Conservation (phyloP, 2,113 vertebrate species). For the Furnarius figulus region DNA sequence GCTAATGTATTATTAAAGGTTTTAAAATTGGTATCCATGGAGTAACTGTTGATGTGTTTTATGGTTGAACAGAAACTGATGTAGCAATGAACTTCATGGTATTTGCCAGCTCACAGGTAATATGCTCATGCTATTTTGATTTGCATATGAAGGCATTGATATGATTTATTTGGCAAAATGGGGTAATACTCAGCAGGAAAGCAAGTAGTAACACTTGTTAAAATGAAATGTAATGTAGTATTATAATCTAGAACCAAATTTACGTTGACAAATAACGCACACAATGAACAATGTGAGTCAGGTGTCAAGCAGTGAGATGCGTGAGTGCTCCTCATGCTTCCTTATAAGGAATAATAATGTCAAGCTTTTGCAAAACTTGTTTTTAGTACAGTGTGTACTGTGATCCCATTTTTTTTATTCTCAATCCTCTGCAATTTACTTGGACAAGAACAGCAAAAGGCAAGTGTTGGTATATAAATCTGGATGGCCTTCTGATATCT, state of each 20-base stretch:
- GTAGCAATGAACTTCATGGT: background rate
- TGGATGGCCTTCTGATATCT: background rate
- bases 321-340: rapidly evolving
- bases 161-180: background rate
- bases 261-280: background rate
- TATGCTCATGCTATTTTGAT: background rate
- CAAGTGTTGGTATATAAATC: background rate
- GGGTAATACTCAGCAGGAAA: background rate
- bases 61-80: slow-evolving; percentile 20
- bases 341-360: background rate
- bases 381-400: too few species aligned
- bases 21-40: slow-evolving; percentile 29
- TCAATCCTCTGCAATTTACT: background rate
- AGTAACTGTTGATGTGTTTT: slow-evolving; percentile 22
- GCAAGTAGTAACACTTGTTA: background rate
- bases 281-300: background rate
- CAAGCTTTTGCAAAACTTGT: too few species aligned
- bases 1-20: slow-evolving; percentile 51
- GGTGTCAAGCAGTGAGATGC: background rate
- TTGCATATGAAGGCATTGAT: background rate
- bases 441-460: background rate
- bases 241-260: background rate
- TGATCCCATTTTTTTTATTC: too few species aligned
- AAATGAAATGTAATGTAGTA: background rate
- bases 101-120: background rate